Evolutionary conservation across 2,113 vertebrate species (phyloP).

Genomic region (Poeciliopsis occidentalis): DNA sequence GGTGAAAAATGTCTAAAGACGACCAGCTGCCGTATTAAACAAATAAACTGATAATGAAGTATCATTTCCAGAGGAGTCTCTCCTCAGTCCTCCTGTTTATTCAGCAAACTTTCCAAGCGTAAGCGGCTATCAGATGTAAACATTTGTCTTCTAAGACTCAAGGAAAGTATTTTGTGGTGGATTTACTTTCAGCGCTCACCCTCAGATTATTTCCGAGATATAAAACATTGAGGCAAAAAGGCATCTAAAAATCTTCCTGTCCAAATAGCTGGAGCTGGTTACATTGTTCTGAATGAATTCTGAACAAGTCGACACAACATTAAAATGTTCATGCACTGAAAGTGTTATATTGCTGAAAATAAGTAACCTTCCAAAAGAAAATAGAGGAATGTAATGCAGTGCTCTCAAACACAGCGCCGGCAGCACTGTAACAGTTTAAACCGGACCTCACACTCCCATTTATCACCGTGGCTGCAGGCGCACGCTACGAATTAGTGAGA

Average conservation of each 20-base stretch:
- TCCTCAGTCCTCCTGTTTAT: conserved; percentile 1
- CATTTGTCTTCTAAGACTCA: conserved; percentile 34
- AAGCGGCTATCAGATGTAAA: conserved; percentile 37
- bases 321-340: not conserved
- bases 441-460: conserved; percentile 27
- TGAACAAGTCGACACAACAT: not conserved
- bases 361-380: conserved; percentile 1
- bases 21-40: not conserved
- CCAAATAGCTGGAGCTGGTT: not conserved
- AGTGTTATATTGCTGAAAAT: not conserved
- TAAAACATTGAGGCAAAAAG: conserved; percentile 5
- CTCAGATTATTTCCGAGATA: conserved; percentile 28
- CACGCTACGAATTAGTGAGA: conserved; percentile 33
- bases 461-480: conserved; percentile 28
- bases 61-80: not conserved
- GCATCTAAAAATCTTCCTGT: conserved; percentile 1
- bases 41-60: not conserved
- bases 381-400: not conserved
- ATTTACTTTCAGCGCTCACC: conserved; percentile 18
- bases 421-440: conserved; percentile 9
- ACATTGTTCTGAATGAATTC: not conserved
- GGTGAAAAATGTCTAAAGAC: not conserved
- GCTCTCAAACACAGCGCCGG: conserved; percentile 18
- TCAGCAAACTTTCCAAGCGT: conserved; percentile 10
- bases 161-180: conserved; percentile 24